Evolutionary conservation across 1,140 invertebrate species (phyloP).

Genomic region (Neodiprion pinetum): DNA sequence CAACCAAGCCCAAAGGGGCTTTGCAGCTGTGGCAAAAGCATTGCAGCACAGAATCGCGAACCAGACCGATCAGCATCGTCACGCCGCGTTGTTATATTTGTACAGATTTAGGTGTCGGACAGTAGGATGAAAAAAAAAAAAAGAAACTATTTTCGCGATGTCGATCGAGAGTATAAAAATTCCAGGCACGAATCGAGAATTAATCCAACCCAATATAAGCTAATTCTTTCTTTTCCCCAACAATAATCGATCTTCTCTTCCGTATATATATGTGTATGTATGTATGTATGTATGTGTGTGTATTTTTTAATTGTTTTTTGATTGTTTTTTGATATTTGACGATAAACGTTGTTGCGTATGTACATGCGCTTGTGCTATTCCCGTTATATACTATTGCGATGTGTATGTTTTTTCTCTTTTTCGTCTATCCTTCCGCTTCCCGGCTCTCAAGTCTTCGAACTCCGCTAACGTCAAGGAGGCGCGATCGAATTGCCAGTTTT

Average conservation of each 20-base stretch:
- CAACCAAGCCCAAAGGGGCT: constrained; percentile 76
- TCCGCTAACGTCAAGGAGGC: neutral
- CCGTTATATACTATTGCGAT: neutral
- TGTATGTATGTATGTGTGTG: too few species aligned
- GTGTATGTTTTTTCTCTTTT: neutral
- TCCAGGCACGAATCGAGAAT: neutral
- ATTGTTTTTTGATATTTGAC: too few species aligned
- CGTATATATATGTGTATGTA: too few species aligned
- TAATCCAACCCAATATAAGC: too few species aligned
- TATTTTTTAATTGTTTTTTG: too few species aligned
- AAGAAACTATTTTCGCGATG: constrained; percentile 7
- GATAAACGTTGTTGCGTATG: too few species aligned
- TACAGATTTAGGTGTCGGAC: neutral
- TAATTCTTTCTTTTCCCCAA: too few species aligned
- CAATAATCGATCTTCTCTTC: too few species aligned
- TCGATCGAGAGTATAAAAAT: constrained; percentile 4
- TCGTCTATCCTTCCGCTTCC: neutral
- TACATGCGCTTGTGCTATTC: neutral
- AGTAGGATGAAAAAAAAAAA: constrained; percentile 13
- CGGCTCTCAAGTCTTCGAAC: neutral
- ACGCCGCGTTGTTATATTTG: constrained; percentile 31
- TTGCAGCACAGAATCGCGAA: constrained; percentile 86
- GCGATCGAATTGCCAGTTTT: constrained; percentile 7
- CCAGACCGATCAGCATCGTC: constrained; percentile 83
- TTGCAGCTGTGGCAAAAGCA: constrained; percentile 90